Percentiles rank a stretch among this genome's conserved stretches.
Evolutionary conservation across 2,113 vertebrate genomes (phyloP).

Genomic region (Sturnus vulgaris): DNA sequence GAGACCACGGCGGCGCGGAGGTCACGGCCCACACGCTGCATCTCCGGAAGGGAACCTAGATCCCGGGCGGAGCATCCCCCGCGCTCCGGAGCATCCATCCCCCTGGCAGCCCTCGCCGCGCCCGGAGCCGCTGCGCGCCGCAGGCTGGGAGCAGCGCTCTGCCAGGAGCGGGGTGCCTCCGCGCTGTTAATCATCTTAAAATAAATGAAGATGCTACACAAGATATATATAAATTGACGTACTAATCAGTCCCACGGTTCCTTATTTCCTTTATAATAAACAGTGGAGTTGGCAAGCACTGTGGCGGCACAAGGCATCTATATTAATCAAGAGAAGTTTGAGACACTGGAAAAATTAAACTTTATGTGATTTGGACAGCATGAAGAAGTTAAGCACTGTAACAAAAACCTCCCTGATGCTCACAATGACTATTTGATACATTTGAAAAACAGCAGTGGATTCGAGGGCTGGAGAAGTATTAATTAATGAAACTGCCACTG

Average conservation of each 20-base stretch:
- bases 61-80: neutral
- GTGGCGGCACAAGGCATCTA: conserved; percentile 55
- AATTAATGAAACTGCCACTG: conserved; percentile 63
- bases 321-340: conserved; percentile 65
- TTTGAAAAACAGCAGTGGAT: conserved; percentile 32
- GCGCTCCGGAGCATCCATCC: neutral
- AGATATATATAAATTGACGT: conserved; percentile 56
- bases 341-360: conserved; percentile 79
- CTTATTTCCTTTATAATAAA: conserved; percentile 54
- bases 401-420: conserved; percentile 46
- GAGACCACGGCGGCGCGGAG: conserved; percentile 80
- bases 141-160: neutral
- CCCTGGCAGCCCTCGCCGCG: neutral
- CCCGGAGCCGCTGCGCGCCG: neutral
- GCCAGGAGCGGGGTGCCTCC: conserved; percentile 13
- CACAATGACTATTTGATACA: conserved; percentile 31
- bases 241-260: conserved; percentile 63
- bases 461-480: conserved; percentile 37
- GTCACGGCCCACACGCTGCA: conserved; percentile 79
- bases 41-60: conserved; percentile 89
- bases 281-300: conserved; percentile 59
- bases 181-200: conserved; percentile 23
- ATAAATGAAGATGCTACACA: conserved; percentile 58
- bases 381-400: conserved; percentile 61
- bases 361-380: conserved; percentile 63